These are phyloP conservation scores for Altica lythri DNA, from an alignment of 2,888 invertebrate genomes.

Conservation along the genomic window DNA sequence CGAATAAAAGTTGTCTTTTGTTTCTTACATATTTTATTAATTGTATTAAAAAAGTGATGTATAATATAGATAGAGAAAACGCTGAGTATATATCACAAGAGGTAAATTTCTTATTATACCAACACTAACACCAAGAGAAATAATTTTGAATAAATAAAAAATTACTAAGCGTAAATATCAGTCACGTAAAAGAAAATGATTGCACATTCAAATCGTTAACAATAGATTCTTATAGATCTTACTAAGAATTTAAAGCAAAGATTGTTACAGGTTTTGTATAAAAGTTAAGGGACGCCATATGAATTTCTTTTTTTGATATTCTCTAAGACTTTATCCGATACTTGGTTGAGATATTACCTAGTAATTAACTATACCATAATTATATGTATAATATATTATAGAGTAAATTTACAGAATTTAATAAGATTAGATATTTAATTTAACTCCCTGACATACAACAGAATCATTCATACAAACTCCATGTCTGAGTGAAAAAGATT, in stretches of 20 bases:
- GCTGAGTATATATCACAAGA: constrained; percentile 12
- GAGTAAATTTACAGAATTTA: constrained; percentile 59
- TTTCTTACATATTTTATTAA: no score
- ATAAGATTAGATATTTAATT: constrained; percentile 57
- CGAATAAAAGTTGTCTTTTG: no score
- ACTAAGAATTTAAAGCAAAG: constrained; percentile 36
- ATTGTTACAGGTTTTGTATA: constrained; percentile 49
- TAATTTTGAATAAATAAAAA: constrained; percentile 22
- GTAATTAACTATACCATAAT: constrained; percentile 56
- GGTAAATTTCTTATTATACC: constrained; percentile 16
- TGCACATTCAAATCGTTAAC: constrained; percentile 37
- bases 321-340: constrained; percentile 51
- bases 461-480: constrained; percentile 53
- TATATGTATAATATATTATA: constrained; percentile 56
- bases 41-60: constrained; percentile 2
- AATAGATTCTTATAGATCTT: constrained; percentile 21
- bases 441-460: constrained; percentile 55
- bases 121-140: constrained; percentile 17
- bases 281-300: constrained; percentile 57
- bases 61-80: background rate
- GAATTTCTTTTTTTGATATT: constrained; percentile 50
- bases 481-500: constrained; percentile 44
- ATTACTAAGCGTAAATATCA: constrained; percentile 36
- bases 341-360: constrained; percentile 54
- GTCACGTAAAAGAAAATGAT: constrained; percentile 35